phyloP scores from a whole-genome alignment of 2,113 vertebrate species.

The Recurvirostra avosetta region DNA sequence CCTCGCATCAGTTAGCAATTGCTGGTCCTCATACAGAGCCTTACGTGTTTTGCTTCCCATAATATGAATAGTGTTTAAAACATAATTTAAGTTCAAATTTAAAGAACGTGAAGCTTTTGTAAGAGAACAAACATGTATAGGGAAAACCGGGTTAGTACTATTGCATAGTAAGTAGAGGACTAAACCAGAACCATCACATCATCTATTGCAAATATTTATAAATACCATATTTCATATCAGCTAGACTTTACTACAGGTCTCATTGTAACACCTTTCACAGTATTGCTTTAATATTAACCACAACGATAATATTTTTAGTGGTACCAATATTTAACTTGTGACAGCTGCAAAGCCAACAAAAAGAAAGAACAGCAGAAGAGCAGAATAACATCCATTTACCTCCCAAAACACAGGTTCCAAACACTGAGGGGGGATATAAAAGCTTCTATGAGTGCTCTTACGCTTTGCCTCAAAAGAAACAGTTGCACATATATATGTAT shows the following conservation, averaged over 20 bases:
- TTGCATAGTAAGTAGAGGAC: neutral
- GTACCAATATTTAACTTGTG: neutral
- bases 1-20: neutral
- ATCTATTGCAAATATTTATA: neutral
- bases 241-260: neutral
- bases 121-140: neutral
- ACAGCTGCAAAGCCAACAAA: neutral
- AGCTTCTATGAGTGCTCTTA: accelerated
- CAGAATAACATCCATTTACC: neutral
- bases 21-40: neutral
- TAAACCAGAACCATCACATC: neutral
- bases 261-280: neutral
- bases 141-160: neutral
- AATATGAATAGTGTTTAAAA: neutral
- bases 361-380: neutral
- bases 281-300: neutral
- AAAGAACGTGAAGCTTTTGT: neutral
- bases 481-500: neutral
- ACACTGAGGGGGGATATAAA: neutral
- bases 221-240: neutral
- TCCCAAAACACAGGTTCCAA: neutral
- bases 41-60: neutral
- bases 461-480: neutral
- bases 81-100: neutral
- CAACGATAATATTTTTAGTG: neutral